Evolutionary conservation across 2,113 vertebrate species (phyloP).

Genomic region (Crocuta crocuta): DNA sequence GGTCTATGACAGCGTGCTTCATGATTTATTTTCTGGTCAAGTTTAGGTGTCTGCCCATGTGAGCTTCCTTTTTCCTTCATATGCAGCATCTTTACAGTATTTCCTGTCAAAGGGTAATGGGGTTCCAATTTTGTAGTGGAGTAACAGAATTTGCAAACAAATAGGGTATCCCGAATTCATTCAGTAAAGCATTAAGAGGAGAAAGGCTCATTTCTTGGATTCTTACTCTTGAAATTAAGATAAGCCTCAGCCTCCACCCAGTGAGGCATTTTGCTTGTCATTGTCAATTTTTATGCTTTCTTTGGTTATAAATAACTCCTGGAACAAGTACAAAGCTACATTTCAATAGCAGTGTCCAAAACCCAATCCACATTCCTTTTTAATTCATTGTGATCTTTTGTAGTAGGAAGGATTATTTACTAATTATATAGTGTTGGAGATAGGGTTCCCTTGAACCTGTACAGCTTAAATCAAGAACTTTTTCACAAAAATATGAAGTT

Average conservation of each 20-base stretch:
- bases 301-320: constrained; percentile 68
- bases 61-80: constrained; percentile 28
- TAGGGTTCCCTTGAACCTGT: background rate
- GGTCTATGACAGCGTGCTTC: background rate
- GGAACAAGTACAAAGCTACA: constrained; percentile 27
- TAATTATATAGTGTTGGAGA: background rate
- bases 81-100: constrained; percentile 9
- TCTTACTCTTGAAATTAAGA: constrained; percentile 49
- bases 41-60: background rate
- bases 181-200: constrained; percentile 56
- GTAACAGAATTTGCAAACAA: constrained; percentile 25
- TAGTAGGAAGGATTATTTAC: background rate
- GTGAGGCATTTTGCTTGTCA: constrained; percentile 55
- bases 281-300: constrained; percentile 45
- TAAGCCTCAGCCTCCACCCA: background rate
- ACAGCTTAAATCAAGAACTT: background rate
- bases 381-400: constrained; percentile 33
- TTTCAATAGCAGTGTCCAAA: constrained; percentile 62
- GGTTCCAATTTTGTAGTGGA: constrained; percentile 18
- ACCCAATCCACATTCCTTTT: constrained; percentile 33
- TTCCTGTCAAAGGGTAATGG: background rate
- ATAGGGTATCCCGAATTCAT: constrained; percentile 31
- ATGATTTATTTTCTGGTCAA: constrained; percentile 14
- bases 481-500: constrained; percentile 10
- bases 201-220: constrained; percentile 51